Conservation (phyloP, 1,140 invertebrate species). For the Ephestia elutella region DNA sequence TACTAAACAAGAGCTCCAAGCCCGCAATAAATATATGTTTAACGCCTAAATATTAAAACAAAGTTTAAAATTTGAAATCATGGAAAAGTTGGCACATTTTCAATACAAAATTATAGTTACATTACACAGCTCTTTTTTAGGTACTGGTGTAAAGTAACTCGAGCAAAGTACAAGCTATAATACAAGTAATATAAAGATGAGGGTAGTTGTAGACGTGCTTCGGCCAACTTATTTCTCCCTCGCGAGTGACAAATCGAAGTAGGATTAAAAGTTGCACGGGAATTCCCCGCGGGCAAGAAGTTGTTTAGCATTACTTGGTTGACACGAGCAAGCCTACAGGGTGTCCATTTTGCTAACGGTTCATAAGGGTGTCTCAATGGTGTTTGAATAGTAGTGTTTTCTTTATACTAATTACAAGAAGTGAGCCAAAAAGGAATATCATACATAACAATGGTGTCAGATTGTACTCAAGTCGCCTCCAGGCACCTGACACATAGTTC, state of each 20-base stretch:
- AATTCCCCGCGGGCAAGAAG: too few species aligned
- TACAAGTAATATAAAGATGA: slow-evolving; percentile 16
- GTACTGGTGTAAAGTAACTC: slow-evolving; percentile 12
- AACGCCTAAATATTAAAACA: slow-evolving; percentile 11
- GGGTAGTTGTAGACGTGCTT: not conserved
- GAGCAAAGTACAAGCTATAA: slow-evolving; percentile 21
- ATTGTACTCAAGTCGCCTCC: too few species aligned
- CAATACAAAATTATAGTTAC: slow-evolving; percentile 13
- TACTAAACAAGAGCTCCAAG: slow-evolving; percentile 26
- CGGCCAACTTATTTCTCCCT: not conserved
- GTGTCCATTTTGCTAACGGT: too few species aligned
- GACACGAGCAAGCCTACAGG: not conserved
- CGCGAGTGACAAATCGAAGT: not conserved
- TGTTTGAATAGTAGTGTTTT: too few species aligned
- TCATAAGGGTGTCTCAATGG: too few species aligned
- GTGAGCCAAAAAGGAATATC: too few species aligned
- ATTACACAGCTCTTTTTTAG: not conserved
- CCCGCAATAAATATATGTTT: slow-evolving; percentile 21
- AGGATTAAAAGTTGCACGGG: too few species aligned
- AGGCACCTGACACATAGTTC: too few species aligned
- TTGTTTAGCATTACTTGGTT: too few species aligned
- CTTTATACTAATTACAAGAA: too few species aligned
- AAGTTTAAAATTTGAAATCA: slow-evolving; percentile 19
- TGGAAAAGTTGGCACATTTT: slow-evolving; percentile 31
- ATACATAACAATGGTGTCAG: too few species aligned